phyloP scores from a whole-genome alignment of 2,888 invertebrate species.

The Amorpha juglandis region DNA sequence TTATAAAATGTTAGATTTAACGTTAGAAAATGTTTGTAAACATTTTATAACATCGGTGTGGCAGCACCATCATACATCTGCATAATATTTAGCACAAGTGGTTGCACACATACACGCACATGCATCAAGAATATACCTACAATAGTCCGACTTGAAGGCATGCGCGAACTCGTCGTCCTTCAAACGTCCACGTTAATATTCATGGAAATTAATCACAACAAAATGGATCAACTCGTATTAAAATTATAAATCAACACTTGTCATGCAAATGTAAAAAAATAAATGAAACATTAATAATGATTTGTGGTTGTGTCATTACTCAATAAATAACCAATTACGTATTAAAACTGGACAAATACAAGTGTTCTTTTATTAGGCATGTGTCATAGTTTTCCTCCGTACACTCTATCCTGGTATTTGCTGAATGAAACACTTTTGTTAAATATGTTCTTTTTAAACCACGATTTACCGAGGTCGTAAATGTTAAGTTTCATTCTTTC shows the following conservation, averaged over 20 bases:
- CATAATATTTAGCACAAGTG: conserved; percentile 23
- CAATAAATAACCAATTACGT: background rate
- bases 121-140: background rate
- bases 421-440: background rate
- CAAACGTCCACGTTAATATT: conserved; percentile 17
- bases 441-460: background rate
- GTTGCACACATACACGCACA: conserved; percentile 11
- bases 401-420: background rate
- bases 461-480: background rate
- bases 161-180: conserved; percentile 22
- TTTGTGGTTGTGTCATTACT: background rate
- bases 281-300: background rate
- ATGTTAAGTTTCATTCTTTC: too few relatives aligned
- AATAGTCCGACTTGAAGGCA: conserved; percentile 9
- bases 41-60: too few relatives aligned
- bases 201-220: conserved; percentile 22
- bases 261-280: conserved; percentile 12
- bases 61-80: too few relatives aligned
- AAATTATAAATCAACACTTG: conserved; percentile 8
- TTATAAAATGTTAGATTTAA: too few relatives aligned
- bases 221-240: conserved; percentile 16
- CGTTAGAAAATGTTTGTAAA: too few relatives aligned
- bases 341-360: background rate
- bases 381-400: background rate
- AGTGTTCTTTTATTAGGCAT: background rate